A percentile compares a stretch with the other conserved stretches of the same genome.
phyloP scores from a whole-genome alignment of 2,888 invertebrate genomes.

The Drosophila colorata region DNA sequence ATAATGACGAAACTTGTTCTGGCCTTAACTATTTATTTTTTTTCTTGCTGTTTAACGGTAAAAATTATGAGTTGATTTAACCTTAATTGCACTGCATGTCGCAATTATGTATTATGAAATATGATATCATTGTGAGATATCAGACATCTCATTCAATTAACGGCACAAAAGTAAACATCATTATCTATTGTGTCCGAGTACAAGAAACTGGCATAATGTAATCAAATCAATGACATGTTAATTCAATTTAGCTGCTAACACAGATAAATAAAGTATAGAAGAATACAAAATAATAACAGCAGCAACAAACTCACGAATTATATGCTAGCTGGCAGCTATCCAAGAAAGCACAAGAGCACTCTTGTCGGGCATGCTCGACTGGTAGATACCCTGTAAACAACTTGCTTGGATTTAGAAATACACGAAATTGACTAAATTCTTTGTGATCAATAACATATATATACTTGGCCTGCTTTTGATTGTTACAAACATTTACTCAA shows the following conservation, averaged over 20 bases:
- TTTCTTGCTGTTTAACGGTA: constrained; percentile 7
- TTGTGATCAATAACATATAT: too few relatives aligned
- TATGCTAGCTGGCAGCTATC: constrained; percentile 33
- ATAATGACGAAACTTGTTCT: neutral
- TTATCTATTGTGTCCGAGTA: constrained; percentile 20
- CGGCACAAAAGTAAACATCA: constrained; percentile 33
- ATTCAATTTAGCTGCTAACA: constrained; percentile 24
- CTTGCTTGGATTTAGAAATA: too few relatives aligned
- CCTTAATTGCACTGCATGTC: constrained; percentile 15
- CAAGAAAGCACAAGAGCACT: constrained; percentile 12
- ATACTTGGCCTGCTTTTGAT: neutral
- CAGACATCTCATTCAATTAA: constrained; percentile 22
- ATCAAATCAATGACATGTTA: constrained; percentile 22
- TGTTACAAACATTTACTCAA: neutral
- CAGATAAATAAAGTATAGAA: constrained; percentile 4
- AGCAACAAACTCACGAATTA: constrained; percentile 9
- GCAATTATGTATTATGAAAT: constrained; percentile 9
- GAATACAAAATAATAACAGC: constrained; percentile 18
- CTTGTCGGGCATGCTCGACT: neutral
- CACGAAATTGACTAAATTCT: too few relatives aligned
- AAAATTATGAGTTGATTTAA: constrained; percentile 4
- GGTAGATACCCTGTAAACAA: neutral
- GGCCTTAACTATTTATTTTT: neutral
- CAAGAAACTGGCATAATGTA: constrained; percentile 1
- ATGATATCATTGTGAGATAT: constrained; percentile 13